Evolutionary conservation across 2,113 vertebrate species (phyloP).

Genomic region (Hassar affinis): DNA sequence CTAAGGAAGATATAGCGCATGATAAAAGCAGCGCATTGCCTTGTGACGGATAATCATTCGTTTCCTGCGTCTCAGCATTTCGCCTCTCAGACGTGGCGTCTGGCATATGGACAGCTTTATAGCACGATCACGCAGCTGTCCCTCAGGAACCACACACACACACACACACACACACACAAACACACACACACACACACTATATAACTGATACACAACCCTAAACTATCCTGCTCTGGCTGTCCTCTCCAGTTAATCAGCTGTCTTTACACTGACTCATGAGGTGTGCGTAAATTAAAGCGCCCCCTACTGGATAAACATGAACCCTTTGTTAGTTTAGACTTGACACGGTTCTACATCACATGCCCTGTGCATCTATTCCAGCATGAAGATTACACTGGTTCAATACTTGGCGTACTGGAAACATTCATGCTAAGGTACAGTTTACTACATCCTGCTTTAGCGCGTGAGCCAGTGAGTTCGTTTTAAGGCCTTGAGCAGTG

Average conservation of each 20-base stretch:
- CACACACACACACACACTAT: conserved; percentile 43
- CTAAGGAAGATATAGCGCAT: conserved; percentile 41
- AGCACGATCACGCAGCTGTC: conserved; percentile 68
- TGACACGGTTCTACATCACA: neutral
- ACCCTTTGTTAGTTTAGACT: neutral
- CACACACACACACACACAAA: conserved; percentile 4
- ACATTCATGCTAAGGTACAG: neutral
- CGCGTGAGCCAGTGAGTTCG: neutral
- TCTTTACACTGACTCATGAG: conserved; percentile 62
- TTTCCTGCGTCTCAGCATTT: conserved; percentile 68
- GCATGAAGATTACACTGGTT: neutral
- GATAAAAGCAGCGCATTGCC: conserved; percentile 51
- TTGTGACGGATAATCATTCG: conserved; percentile 70
- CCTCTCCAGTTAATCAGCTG: conserved; percentile 66
- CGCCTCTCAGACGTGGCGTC: conserved; percentile 70
- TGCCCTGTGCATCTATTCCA: neutral
- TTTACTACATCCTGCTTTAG: neutral
- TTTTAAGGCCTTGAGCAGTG: neutral
- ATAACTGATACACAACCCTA: conserved; percentile 47
- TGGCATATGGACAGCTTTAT: conserved; percentile 76
- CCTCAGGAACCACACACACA: conserved; percentile 59
- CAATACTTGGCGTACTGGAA: neutral
- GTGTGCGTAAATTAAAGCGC: conserved; percentile 27
- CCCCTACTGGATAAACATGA: conserved; percentile 63
- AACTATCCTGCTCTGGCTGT: conserved; percentile 59